Evolutionary conservation across 1,140 invertebrate genomes (phyloP).

Genomic region (Drosophila bocki): DNA sequence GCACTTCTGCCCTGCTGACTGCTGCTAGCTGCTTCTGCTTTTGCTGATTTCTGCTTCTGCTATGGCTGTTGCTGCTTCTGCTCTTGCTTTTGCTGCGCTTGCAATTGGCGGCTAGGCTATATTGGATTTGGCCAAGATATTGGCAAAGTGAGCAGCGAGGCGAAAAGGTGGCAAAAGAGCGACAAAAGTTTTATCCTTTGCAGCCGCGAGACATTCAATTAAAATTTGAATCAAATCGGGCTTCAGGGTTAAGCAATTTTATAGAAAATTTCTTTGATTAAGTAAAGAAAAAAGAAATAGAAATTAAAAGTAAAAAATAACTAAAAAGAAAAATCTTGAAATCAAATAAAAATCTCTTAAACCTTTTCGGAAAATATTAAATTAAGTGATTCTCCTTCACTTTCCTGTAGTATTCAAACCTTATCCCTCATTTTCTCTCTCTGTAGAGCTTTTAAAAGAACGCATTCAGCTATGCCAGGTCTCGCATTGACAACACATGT

Average conservation of each 20-base stretch:
- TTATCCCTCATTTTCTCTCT: background rate
- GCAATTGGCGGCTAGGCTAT: conserved; percentile 25
- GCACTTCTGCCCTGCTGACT: conserved; percentile 25
- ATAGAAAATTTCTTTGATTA: background rate
- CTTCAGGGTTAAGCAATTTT: background rate
- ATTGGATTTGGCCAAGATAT: conserved; percentile 64
- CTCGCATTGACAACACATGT: conserved; percentile 60
- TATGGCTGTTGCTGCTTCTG: background rate
- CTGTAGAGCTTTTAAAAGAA: background rate
- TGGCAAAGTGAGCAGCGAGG: conserved; percentile 35
- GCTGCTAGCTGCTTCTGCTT: background rate
- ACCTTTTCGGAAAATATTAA: background rate
- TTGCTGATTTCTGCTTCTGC: conserved; percentile 19
- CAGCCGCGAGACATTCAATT: conserved; percentile 17
- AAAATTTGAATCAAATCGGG: conserved; percentile 1
- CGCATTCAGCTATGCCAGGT: conserved; percentile 36
- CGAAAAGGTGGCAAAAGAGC: conserved; percentile 33
- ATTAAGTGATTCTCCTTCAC: no score
- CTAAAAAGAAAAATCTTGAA: background rate
- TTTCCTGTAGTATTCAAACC: background rate
- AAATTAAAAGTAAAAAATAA: background rate
- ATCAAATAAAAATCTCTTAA: no score
- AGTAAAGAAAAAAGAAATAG: conserved; percentile 2
- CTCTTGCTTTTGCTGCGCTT: conserved; percentile 12
- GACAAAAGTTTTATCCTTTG: conserved; percentile 5